Base-by-base conservation (phyloP, 2,797 vertebrate species). In the Heteromormyrus szaboi region DNA sequence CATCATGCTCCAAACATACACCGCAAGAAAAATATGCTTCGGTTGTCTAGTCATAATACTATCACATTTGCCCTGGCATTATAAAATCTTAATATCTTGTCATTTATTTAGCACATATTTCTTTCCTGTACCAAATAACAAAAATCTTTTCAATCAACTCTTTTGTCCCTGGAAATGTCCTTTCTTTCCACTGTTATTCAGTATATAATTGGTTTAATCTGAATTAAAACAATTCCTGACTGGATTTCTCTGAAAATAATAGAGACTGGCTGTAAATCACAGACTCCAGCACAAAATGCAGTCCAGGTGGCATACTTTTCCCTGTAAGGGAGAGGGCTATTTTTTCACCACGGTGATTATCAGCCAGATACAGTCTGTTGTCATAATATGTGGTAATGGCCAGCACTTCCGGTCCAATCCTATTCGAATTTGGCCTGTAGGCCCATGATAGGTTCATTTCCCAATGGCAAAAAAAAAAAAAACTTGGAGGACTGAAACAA, bases 191-290 rank as follows among this genome's bases (percentile, higher is more conserved):
- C 19, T 81, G 76, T 44, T 46, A 81, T 81, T 81, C 76, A 46
- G 41, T 22, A 46, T 46, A 9, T 46, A 81, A 81, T 46, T 44
- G 41, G 76, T 46, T 81, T 81, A 81, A 81, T 79, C 72, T 41
- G 41, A n/a, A 79, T 79, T 44, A 79, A 79, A 79, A 79, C 72
- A 79, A 79, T 81, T 81, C 41, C 76, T 46, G 76, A 81, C 76
- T 46, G 37, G 41, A 44, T n/a, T 81, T 46, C 41, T 11, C 7
- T 46, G 41, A 81, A n/a, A 76, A 41, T 33, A 76, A 41, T 37
- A 17, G 68, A 81, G 76, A 81, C 19, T 44, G 41, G 76, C 41
- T 81, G 44, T 81, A 22, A 81, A 81, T 81, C 76, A 81, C 17
- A 44, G 41, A 81, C 37, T 44, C 41, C 76, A 46, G 76, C 3